Conservation (phyloP, 2,113 vertebrate species). For the Camelus dromedarius region DNA sequence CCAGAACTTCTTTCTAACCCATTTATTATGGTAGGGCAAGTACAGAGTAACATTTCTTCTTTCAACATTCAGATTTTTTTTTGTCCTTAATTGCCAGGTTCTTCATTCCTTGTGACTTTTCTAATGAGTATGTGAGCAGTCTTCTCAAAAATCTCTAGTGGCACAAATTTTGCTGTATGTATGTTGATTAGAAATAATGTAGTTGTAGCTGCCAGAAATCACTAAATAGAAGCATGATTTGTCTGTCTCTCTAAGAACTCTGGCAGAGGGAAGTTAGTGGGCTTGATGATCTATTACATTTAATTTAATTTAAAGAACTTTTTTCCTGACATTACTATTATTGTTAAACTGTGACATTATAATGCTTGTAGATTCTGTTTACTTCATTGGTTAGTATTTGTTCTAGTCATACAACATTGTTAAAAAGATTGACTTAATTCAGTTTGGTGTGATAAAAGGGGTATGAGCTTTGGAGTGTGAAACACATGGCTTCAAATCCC, state of each 20-base stretch:
- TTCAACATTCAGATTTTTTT: constrained; percentile 56
- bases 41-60: constrained; percentile 17
- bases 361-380: background rate
- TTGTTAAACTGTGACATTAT: background rate
- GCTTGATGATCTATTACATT: constrained; percentile 39
- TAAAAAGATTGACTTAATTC: background rate
- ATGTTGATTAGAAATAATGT: constrained; percentile 2
- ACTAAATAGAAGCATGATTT: constrained; percentile 13
- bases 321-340: background rate
- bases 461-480: background rate
- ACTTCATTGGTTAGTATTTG: constrained; percentile 15
- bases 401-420: constrained; percentile 4
- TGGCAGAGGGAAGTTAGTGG: background rate
- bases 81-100: background rate
- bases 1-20: constrained; percentile 12
- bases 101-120: constrained; percentile 56
- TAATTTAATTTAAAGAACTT: background rate
- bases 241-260: constrained; percentile 21
- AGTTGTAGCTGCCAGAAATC: constrained; percentile 32
- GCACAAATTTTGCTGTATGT: background rate
- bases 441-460: constrained; percentile 44
- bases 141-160: background rate
- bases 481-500: background rate
- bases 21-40: constrained; percentile 53
- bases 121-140: constrained; percentile 31